A percentile compares a stretch with the other conserved stretches of the same genome.
These are phyloP conservation scores for Crossocerus cetratus DNA, from an alignment of 2,888 invertebrate species.

Conservation along the genomic window DNA sequence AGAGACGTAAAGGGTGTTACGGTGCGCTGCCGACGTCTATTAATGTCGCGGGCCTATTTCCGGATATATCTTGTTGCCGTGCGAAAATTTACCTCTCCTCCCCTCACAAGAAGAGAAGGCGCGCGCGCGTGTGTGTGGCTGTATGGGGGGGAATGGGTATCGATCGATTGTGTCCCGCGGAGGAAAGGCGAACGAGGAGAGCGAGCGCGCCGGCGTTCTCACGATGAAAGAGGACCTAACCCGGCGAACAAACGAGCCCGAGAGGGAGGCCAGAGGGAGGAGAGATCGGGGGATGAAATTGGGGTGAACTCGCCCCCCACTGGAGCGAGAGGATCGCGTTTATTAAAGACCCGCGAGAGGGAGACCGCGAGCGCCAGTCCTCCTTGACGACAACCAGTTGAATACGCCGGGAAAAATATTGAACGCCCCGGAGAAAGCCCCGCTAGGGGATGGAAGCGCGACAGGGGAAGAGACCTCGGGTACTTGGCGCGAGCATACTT, in stretches of 20 bases:
- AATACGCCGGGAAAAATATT: conserved; percentile 43
- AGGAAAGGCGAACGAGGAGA: conserved; percentile 34
- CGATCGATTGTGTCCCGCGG: conserved; percentile 55
- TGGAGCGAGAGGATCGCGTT: conserved; percentile 29
- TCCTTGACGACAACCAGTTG: conserved; percentile 45
- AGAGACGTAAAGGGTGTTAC: conserved; percentile 42
- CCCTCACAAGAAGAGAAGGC: neutral
- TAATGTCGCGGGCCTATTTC: conserved; percentile 67
- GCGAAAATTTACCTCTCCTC: conserved; percentile 61
- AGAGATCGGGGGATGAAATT: conserved; percentile 10
- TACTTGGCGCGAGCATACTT: conserved; percentile 25
- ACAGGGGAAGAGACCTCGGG: neutral
- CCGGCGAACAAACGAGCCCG: conserved; percentile 12
- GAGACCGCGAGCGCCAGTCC: conserved; percentile 19
- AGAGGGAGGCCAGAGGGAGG: neutral
- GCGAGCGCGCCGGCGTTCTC: conserved; percentile 8
- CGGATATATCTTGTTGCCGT: conserved; percentile 67
- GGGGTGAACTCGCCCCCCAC: conserved; percentile 1
- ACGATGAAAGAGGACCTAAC: neutral
- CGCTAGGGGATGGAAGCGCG: neutral
- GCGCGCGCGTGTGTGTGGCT: too few species aligned
- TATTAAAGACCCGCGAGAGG: conserved; percentile 37
- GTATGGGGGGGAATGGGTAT: conserved; percentile 38
- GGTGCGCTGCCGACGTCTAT: conserved; percentile 54
- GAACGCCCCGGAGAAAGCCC: conserved; percentile 10